phyloP scores from a whole-genome alignment of 2,888 invertebrate species.

The Mystacides longicornis region DNA sequence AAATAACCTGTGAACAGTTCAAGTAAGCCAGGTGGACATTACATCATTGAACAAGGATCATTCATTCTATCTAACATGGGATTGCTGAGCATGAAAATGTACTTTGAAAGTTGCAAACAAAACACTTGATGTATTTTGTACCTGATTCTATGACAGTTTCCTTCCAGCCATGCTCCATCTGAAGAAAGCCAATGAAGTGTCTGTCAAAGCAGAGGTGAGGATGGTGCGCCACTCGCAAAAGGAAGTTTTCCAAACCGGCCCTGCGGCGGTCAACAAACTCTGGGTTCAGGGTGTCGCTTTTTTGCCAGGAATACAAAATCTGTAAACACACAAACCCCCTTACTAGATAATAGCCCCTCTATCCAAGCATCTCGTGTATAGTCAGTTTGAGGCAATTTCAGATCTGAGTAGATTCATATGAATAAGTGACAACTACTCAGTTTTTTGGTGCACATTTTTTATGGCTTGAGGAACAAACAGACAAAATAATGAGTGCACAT shows the following conservation, averaged over 20 bases:
- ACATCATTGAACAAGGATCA: constrained; percentile 8
- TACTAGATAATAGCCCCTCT: too few species aligned
- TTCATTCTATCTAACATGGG: neutral
- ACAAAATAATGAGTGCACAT: too few species aligned
- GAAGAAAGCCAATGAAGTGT: constrained; percentile 70
- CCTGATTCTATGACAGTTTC: constrained; percentile 70
- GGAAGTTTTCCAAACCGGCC: constrained; percentile 73
- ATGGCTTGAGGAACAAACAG: too few species aligned
- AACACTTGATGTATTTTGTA: constrained; percentile 27
- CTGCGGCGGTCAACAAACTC: constrained; percentile 78
- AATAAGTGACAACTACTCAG: too few species aligned
- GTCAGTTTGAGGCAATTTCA: too few species aligned
- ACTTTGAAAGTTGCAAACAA: neutral
- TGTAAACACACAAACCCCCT: too few species aligned
- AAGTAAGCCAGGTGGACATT: too few species aligned
- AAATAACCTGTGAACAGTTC: constrained; percentile 56
- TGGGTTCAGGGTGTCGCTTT: constrained; percentile 75
- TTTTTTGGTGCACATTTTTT: too few species aligned
- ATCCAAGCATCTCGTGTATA: too few species aligned
- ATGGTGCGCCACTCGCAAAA: constrained; percentile 69
- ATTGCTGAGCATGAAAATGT: too few species aligned
- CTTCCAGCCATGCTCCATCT: constrained; percentile 72
- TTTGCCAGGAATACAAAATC: constrained; percentile 70
- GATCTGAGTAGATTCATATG: too few species aligned
- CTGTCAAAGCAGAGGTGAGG: constrained; percentile 64